Base-by-base conservation (phyloP, 2,113 vertebrate genomes). In the Leuciscus idus region DNA sequence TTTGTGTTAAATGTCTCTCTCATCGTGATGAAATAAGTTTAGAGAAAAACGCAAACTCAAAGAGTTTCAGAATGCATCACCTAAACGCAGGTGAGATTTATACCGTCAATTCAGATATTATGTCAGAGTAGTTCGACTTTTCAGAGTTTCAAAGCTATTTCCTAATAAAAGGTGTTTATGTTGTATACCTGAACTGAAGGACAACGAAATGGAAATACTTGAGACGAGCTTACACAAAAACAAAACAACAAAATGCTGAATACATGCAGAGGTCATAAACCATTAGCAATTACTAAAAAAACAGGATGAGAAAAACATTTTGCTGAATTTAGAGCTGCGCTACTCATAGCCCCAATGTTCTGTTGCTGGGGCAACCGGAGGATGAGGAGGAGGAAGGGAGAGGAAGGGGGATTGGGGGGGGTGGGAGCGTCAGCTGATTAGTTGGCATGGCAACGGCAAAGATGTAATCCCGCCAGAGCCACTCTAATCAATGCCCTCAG, bases 401-500 rank as follows among this genome's bases (percentile, higher is more conserved):
- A 84, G 55, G 75, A 74, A 48, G 48, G 86, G 86, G 84, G 84
- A 79, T 10, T 46, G 80, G 57, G 30, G 39, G 70, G 61, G 46
- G 39, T 77, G 57, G 85, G 59, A 74, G 26, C 1, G 97, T 98
- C 98, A 99, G 98, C 97, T 99, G 98, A 99, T 99, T 99, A 98
- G 98, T 99, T 98, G 98, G 97, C 98, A 99, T 99, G 96, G 98
- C 97, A 99, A 99, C 98, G 96, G 96, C 96, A 98, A 98, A 99
- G 96, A 98, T 99, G 97, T 99, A 99, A 99, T 99, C 97, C 98
- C 97, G 96, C 95, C 96, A 99, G 98, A 99, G 97, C 97, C 95
- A 97, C 97, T 99, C 98, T 99, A 99, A 99, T 99, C 98, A 99
- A 98, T 99, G 98, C 98, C 97, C 98, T 96, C 96, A 97, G 97